phyloP scores from a whole-genome alignment of 2,888 invertebrate species.

The Gymnocheta viridis region DNA sequence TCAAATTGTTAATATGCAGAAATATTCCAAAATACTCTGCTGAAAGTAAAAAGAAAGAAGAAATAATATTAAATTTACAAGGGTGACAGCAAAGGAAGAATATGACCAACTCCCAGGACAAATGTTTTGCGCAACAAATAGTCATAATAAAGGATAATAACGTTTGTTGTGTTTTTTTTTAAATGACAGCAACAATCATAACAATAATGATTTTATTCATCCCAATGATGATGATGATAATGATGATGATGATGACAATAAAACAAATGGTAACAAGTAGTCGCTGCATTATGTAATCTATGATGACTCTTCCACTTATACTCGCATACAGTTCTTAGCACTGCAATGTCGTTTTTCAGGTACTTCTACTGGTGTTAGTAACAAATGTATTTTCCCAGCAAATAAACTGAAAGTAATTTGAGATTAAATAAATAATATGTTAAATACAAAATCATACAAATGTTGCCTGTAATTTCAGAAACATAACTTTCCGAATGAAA shows the following conservation, averaged over 20 bases:
- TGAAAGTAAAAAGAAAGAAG: neutral
- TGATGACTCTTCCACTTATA: neutral
- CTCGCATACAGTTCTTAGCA: neutral
- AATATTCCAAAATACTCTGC: neutral
- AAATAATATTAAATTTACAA: neutral
- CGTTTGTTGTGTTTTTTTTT: conserved; percentile 16
- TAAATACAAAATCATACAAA: too few relatives aligned
- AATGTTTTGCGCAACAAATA: neutral
- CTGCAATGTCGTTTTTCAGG: neutral
- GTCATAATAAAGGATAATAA: neutral
- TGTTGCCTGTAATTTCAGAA: too few relatives aligned
- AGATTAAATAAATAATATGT: too few relatives aligned
- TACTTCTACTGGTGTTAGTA: neutral
- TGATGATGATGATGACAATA: neutral
- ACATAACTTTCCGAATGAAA: too few relatives aligned
- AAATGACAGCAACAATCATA: conserved; percentile 37
- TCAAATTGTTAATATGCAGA: neutral
- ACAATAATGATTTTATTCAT: conserved; percentile 14
- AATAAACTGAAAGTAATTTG: neutral
- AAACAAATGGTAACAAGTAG: conserved; percentile 22
- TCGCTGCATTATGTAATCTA: neutral
- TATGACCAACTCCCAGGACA: conserved; percentile 37
- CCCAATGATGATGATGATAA: neutral
- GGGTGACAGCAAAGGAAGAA: neutral
- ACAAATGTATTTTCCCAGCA: neutral